Conservation (phyloP, 2,113 vertebrate species). For the Pteropus alecto region DNA sequence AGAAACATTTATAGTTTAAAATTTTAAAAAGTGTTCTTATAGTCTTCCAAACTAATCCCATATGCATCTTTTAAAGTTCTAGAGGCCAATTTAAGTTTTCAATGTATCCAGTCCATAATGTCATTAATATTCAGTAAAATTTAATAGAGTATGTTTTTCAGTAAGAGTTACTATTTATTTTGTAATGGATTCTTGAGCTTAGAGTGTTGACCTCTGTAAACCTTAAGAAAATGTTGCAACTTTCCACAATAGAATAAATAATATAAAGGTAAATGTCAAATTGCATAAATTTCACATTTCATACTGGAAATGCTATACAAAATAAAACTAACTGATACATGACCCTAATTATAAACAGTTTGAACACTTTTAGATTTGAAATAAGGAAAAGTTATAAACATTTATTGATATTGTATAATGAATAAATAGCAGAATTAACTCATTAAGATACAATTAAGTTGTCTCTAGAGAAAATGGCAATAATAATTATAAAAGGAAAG, state of each 20-base stretch:
- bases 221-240: background rate
- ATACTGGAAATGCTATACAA: background rate
- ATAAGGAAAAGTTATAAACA: background rate
- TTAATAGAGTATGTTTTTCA: background rate
- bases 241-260: background rate
- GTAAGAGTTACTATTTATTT: background rate
- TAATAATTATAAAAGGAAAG: background rate
- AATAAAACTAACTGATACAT: background rate
- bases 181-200: background rate
- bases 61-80: background rate
- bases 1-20: background rate
- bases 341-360: background rate
- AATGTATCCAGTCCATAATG: background rate
- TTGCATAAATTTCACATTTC: background rate
- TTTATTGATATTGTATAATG: background rate
- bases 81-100: background rate
- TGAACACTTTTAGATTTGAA: background rate
- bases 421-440: slow-evolving; percentile 3
- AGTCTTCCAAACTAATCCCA: background rate
- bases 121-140: background rate
- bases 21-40: background rate
- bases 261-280: background rate
- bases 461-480: background rate
- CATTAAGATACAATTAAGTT: slow-evolving; percentile 27
- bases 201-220: background rate